A percentile compares a stretch with the other conserved stretches of the same genome.
These are phyloP conservation scores for Gnatocerus cornutus DNA, from an alignment of 2,888 invertebrate genomes.

Conservation along the genomic window DNA sequence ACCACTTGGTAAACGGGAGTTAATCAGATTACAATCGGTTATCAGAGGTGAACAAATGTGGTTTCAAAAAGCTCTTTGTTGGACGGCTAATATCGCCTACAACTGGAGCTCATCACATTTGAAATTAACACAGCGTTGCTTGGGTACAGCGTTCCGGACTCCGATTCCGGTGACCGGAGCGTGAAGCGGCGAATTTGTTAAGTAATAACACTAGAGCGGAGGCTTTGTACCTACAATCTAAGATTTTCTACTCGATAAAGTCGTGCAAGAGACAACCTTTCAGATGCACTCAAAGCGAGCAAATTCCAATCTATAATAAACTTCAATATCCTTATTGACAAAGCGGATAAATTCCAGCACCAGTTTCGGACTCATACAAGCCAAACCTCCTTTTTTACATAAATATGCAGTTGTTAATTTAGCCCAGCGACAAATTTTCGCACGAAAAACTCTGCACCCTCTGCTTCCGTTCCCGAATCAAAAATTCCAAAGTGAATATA, in stretches of 20 bases:
- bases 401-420: constrained; percentile 1
- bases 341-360: neutral
- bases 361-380: neutral
- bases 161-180: constrained; percentile 23
- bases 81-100: neutral
- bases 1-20: constrained; percentile 10
- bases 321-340: neutral
- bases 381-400: neutral
- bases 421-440: constrained; percentile 1
- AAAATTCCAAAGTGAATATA: constrained; percentile 34
- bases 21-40: constrained; percentile 41
- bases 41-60: constrained; percentile 5
- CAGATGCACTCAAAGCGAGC: neutral
- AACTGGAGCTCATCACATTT: constrained; percentile 8
- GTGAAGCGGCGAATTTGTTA: constrained; percentile 32
- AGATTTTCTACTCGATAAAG: constrained; percentile 14
- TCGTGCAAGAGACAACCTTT: neutral
- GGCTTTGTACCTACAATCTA: constrained; percentile 7
- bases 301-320: neutral
- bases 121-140: constrained; percentile 29
- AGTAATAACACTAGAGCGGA: constrained; percentile 18
- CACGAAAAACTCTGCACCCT: neutral
- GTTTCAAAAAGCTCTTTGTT: neutral
- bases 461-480: constrained; percentile 1
- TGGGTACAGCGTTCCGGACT: constrained; percentile 4